phyloP scores from a whole-genome alignment of 1,140 invertebrate species.

The Eumeta japonica region DNA sequence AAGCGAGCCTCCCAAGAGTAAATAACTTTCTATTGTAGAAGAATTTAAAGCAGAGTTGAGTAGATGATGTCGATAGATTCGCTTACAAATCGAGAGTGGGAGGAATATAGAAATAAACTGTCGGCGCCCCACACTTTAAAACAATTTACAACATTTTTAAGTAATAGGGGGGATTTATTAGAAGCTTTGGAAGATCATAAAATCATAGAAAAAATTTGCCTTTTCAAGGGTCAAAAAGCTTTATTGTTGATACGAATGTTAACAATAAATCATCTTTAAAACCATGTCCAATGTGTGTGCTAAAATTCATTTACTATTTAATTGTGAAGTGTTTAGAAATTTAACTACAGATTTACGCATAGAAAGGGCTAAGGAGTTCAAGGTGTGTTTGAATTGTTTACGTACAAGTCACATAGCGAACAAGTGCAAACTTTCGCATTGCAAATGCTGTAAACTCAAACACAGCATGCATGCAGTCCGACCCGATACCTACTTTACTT shows the following conservation, averaged over 20 bases:
- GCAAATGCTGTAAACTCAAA: neutral
- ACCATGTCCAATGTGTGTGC: neutral
- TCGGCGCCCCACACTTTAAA: neutral
- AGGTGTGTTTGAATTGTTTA: slow-evolving; percentile 17
- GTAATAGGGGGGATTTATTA: too few species aligned
- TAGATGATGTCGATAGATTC: too few species aligned
- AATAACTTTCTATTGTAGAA: too few species aligned
- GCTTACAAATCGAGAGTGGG: slow-evolving; percentile 11
- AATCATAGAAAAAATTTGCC: too few species aligned
- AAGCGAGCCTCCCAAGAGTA: too few species aligned
- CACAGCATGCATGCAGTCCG: neutral
- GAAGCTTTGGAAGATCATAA: too few species aligned
- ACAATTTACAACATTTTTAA: too few species aligned
- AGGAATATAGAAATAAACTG: slow-evolving; percentile 11
- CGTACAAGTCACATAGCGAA: slow-evolving; percentile 9
- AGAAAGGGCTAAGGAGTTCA: slow-evolving; percentile 9
- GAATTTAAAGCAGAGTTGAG: too few species aligned
- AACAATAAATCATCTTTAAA: neutral
- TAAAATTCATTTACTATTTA: slow-evolving; percentile 1
- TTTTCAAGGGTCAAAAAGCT: too few species aligned
- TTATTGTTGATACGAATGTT: too few species aligned
- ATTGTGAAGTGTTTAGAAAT: slow-evolving; percentile 11
- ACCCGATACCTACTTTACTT: too few species aligned
- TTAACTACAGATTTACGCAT: slow-evolving; percentile 10
- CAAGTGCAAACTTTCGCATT: too few species aligned